Base-by-base conservation (phyloP, 2,888 invertebrate species). In the Plagiodera versicolora region DNA sequence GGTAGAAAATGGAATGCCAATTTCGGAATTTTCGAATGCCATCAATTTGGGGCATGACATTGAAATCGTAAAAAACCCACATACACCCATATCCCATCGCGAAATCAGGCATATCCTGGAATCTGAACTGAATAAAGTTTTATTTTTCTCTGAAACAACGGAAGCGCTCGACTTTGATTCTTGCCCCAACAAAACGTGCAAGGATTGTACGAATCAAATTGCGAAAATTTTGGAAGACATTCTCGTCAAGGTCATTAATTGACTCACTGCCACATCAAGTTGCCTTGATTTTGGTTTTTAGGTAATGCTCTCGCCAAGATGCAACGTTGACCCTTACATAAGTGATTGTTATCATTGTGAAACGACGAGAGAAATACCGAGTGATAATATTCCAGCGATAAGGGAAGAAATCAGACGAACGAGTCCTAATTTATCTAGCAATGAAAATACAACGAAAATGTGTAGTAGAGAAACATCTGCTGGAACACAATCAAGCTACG, bases 31-130 rank as follows among this genome's bases (percentile, higher is more conserved):
- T 24, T 24, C 24, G 3, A 24, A 5, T 5, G 24, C 4, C 24
- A 3, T 24, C 24, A 24, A 24, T 24, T 24, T 24, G 24, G 24
- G 6, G 3, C 6, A 3, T 24, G 6, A 24, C 24, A 6, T 5
- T 5, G 24, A 24, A 32, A 1, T 18, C 17, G 18, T 5, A 17
- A 35, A 18, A n/a, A 39, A 39, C 45, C 24, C 45, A n/a, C 45
- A 14, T 10, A 53, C 56, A n/a, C 50, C 56, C 2, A 16, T 56
- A 18, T 50, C 56, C 18, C 52, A 62, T 49, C 46, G n/a, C n/a
- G n/a, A 62, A 35, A 52, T 62, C n/a, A 58, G n/a, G n/a, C n/a
- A 62, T 10, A 59, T 59, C 32, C 30, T 59, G 20, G 59, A 62
- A 9, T 53, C 48, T 9, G 52, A 58, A 49, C 16, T 62, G 14